Percentiles rank a stretch among this genome's conserved stretches.
Evolutionary conservation across 2,888 invertebrate species (phyloP).

Genomic region (Trachelus iudaicus): DNA sequence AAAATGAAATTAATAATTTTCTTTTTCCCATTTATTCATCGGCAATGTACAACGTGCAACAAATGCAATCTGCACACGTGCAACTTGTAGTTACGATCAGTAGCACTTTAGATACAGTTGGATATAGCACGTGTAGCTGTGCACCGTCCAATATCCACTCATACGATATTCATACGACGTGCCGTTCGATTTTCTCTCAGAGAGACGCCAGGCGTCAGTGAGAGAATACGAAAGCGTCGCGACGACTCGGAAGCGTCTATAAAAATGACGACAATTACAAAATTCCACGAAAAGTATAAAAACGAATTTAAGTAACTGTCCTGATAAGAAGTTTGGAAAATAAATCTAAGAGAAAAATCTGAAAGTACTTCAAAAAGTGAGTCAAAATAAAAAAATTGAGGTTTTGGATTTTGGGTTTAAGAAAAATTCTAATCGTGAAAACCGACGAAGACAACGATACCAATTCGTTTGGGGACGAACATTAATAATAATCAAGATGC

Average conservation of each 20-base stretch:
- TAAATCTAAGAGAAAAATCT: no score
- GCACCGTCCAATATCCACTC: conserved; percentile 44
- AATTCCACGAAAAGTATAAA: no score
- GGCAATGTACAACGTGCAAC: not conserved
- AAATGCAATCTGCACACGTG: not conserved
- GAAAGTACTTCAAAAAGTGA: no score
- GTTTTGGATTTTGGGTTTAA: no score
- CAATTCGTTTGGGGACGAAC: no score
- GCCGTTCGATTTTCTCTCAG: not conserved
- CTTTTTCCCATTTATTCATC: not conserved
- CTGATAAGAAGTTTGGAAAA: no score
- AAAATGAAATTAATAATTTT: not conserved
- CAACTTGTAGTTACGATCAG: not conserved
- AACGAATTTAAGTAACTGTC: no score
- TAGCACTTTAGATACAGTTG: not conserved
- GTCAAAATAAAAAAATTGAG: no score
- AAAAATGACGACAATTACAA: not conserved
- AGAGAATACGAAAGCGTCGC: not conserved
- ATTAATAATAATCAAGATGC: no score
- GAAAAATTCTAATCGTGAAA: no score
- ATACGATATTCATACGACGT: conserved; percentile 50
- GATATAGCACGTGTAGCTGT: not conserved
- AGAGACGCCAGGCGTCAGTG: not conserved
- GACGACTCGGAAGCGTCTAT: not conserved
- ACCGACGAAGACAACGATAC: no score